Percentiles rank a stretch among this genome's conserved stretches.
Conservation (phyloP, 1,140 invertebrate species). For the Lineus longissimus region DNA sequence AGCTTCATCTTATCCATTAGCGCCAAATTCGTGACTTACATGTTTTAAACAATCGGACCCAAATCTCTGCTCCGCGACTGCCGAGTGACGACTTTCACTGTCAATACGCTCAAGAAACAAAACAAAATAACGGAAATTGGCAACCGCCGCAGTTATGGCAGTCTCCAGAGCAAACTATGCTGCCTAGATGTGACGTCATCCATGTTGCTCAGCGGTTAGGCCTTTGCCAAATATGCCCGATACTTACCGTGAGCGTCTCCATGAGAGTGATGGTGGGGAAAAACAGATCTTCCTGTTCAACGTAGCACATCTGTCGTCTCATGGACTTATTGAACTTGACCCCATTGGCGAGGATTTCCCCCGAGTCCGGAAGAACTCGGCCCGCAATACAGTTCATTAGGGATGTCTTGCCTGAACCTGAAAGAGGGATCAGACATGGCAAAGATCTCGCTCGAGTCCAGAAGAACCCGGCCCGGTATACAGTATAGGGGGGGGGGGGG, state of each 20-base stretch:
- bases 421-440: slow-evolving; percentile 11
- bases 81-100: too few species aligned
- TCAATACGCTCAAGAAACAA: too few species aligned
- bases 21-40: too few species aligned
- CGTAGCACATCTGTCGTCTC: slow-evolving; percentile 75
- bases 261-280: slow-evolving; percentile 75
- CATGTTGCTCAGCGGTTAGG: too few species aligned
- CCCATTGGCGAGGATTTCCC: slow-evolving; percentile 71
- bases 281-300: slow-evolving; percentile 80
- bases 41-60: too few species aligned
- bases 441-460: background rate
- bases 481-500: background rate
- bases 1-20: too few species aligned
- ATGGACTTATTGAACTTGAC: slow-evolving; percentile 72
- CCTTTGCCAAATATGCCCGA: too few species aligned
- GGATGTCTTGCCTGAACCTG: slow-evolving; percentile 77
- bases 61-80: too few species aligned
- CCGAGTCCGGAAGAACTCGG: slow-evolving; percentile 63
- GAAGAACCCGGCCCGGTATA: background rate
- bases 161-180: too few species aligned
- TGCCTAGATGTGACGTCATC: too few species aligned
- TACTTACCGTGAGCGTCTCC: slow-evolving; percentile 70
- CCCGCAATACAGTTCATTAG: slow-evolving; percentile 68
- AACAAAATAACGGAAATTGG: too few species aligned
- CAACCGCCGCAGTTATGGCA: too few species aligned